Evolutionary conservation across 1,140 invertebrate genomes (phyloP).

Genomic region (Daktulosphaira vitifoliae): DNA sequence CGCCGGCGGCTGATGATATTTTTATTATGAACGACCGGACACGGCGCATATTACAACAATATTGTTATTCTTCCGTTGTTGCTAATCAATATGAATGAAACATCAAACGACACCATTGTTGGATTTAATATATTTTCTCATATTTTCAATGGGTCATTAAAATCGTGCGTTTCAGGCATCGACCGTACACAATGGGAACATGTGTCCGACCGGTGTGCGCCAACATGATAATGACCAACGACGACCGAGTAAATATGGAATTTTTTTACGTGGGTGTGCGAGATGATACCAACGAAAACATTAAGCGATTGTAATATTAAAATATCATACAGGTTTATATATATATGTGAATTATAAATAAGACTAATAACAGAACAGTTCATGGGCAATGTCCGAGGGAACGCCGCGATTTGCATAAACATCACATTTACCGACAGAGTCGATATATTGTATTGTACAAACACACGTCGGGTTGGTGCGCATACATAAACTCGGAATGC

Average conservation of each 20-base stretch:
- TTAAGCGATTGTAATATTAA: not conserved
- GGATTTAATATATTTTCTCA: not conserved
- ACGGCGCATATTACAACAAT: not conserved
- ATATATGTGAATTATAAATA: too few species aligned
- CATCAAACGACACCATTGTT: conserved; percentile 11
- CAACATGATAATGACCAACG: conserved; percentile 2
- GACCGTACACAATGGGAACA: conserved; percentile 6
- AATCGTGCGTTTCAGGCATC: not conserved
- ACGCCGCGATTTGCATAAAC: conserved; percentile 22
- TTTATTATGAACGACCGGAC: conserved; percentile 4
- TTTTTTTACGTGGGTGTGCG: conserved; percentile 31
- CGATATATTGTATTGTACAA: not conserved
- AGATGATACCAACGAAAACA: conserved; percentile 24
- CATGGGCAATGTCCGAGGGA: too few species aligned
- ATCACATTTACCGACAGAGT: conserved; percentile 30
- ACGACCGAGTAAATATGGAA: conserved; percentile 26
- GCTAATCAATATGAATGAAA: conserved; percentile 27
- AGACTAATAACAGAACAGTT: too few species aligned
- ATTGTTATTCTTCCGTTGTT: not conserved
- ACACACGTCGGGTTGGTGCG: too few species aligned
- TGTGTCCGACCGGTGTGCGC: conserved; percentile 12
- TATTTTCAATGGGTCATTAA: conserved; percentile 31
- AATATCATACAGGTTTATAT: too few species aligned
- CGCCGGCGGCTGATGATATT: not conserved
- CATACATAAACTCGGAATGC: not conserved